Percentiles rank a stretch among this genome's conserved stretches.
Evolutionary conservation across 2,888 invertebrate species (phyloP).

Genomic region (Lamproptera curius): DNA sequence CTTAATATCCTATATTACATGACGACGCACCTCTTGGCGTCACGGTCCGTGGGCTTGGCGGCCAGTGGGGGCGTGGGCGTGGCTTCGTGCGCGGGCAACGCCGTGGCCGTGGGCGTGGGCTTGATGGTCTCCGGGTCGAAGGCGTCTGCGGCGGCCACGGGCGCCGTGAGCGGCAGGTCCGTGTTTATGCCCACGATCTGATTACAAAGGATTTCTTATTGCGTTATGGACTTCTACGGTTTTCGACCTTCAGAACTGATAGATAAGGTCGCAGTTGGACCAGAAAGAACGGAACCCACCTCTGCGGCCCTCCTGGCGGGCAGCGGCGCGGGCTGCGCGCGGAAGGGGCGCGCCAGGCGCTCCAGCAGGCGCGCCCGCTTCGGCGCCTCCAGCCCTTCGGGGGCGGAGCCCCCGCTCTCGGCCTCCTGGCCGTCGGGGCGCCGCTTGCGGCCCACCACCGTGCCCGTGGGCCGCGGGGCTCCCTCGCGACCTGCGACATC

Average conservation of each 20-base stretch:
- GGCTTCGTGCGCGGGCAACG: neutral
- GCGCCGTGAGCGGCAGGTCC: slow-evolving; percentile 59
- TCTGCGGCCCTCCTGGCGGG: slow-evolving; percentile 38
- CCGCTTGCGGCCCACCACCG: slow-evolving; percentile 69
- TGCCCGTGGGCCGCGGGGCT: slow-evolving; percentile 50
- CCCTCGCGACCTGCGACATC: slow-evolving; percentile 24
- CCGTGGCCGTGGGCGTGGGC: slow-evolving; percentile 21
- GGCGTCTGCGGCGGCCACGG: slow-evolving; percentile 38
- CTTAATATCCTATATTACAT: too few species aligned
- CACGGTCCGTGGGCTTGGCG: slow-evolving; percentile 25
- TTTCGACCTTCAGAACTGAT: too few species aligned
- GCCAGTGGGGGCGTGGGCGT: slow-evolving; percentile 6
- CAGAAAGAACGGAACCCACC: slow-evolving; percentile 34
- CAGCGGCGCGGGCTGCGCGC: slow-evolving; percentile 30
- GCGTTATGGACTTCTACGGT: too few species aligned
- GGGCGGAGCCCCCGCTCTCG: slow-evolving; percentile 39
- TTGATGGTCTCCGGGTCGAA: slow-evolving; percentile 60
- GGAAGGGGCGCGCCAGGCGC: slow-evolving; percentile 43
- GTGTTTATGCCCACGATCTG: slow-evolving; percentile 71
- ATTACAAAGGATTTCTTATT: too few species aligned
- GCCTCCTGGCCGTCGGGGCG: slow-evolving; percentile 45
- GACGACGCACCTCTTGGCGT: slow-evolving; percentile 42
- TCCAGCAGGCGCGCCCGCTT: slow-evolving; percentile 40
- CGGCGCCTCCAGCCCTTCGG: slow-evolving; percentile 20
- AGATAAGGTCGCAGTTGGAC: too few species aligned